phyloP scores from a whole-genome alignment of 2,888 invertebrate species.

The Chymomyza procnemis region DNA sequence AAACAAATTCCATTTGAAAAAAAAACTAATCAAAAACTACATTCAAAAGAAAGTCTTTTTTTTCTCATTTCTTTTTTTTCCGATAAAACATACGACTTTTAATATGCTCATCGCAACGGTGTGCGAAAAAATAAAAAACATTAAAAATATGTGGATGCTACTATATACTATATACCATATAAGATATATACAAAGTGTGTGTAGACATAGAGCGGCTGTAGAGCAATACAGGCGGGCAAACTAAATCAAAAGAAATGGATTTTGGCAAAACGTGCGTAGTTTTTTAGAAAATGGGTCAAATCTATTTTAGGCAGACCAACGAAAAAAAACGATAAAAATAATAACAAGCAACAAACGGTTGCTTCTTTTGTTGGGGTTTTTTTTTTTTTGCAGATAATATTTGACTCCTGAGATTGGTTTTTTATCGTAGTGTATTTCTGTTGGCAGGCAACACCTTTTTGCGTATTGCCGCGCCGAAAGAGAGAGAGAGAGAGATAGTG shows the following conservation, averaged over 20 bases:
- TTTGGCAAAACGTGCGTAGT: background rate
- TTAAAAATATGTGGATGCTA: background rate
- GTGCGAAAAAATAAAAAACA: constrained; percentile 16
- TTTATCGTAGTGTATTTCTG: background rate
- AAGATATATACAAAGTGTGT: background rate
- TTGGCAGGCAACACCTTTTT: constrained; percentile 37
- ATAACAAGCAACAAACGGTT: constrained; percentile 44
- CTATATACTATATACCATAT: background rate
- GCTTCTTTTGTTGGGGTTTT: constrained; percentile 25
- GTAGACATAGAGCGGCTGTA: background rate
- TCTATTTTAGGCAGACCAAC: constrained; percentile 52
- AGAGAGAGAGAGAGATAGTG: constrained; percentile 5
- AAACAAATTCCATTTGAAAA: background rate
- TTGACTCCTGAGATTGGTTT: constrained; percentile 34
- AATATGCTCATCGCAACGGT: constrained; percentile 39
- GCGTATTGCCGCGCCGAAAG: background rate
- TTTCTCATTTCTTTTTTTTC: background rate
- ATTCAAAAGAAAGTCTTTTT: constrained; percentile 23
- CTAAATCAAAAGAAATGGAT: constrained; percentile 6
- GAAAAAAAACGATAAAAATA: constrained; percentile 44
- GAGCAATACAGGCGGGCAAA: background rate
- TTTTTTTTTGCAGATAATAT: constrained; percentile 1
- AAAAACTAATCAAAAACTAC: background rate
- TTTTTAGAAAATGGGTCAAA: constrained; percentile 59
- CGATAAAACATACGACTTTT: constrained; percentile 5